phyloP scores from a whole-genome alignment of 2,113 vertebrate species.

The Eira barbara region DNA sequence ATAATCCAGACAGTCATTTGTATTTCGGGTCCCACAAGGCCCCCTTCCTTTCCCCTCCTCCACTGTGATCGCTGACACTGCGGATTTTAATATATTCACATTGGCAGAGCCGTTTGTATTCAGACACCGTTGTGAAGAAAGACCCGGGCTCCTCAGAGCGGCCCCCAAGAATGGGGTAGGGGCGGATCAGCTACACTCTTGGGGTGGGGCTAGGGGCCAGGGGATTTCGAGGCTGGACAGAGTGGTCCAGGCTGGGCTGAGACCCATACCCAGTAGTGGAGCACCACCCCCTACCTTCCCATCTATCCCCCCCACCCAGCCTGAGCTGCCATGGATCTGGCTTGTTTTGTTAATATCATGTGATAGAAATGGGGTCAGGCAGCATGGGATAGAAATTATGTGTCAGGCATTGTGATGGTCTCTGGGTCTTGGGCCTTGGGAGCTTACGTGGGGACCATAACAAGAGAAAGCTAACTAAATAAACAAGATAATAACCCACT shows the following conservation, averaged over 20 bases:
- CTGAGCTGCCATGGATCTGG: accelerated
- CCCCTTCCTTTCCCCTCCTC: slow-evolving; percentile 47
- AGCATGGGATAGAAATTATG: accelerated
- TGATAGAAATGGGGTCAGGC: neutral
- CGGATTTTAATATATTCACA: slow-evolving; percentile 81
- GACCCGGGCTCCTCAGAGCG: slow-evolving; percentile 70
- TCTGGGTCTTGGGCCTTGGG: neutral
- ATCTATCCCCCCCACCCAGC: too few species aligned
- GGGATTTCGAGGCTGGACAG: neutral
- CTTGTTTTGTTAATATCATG: neutral
- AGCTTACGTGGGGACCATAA: neutral
- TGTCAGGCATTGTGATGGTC: neutral
- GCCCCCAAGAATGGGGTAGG: neutral
- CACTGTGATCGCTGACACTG: slow-evolving; percentile 73
- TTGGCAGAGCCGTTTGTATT: slow-evolving; percentile 78
- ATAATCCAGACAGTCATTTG: slow-evolving; percentile 72
- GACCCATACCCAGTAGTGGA: accelerated
- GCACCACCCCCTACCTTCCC: too few species aligned
- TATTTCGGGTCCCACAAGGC: slow-evolving; percentile 60
- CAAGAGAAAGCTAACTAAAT: neutral
- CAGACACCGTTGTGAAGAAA: slow-evolving; percentile 78
- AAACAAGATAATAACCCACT: neutral
- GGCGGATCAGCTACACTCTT: neutral
- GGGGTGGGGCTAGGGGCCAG: neutral
- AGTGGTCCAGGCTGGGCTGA: neutral